Conservation (phyloP, 2,113 vertebrate species). For the Nematolebias whitei region DNA sequence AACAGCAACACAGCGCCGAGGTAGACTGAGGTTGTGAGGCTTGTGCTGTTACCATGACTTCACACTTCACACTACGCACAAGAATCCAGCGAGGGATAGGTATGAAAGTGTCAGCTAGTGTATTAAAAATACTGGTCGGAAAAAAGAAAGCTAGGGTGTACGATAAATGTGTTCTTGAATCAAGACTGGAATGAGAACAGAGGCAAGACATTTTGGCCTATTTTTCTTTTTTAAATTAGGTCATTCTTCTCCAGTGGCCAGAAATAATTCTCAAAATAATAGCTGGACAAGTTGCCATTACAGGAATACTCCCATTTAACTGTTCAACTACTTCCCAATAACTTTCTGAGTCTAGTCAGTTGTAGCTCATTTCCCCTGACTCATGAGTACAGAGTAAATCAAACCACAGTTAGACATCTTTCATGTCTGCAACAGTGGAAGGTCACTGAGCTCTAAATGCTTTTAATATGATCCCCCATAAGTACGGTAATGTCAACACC, state of each 20-base stretch:
- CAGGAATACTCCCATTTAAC: constrained; percentile 7
- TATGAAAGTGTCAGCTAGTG: constrained; percentile 3
- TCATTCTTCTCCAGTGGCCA: background rate
- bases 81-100: constrained; percentile 21
- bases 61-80: constrained; percentile 38
- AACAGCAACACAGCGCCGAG: constrained; percentile 48
- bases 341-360: constrained; percentile 30
- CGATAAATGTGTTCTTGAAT: background rate
- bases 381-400: constrained; percentile 18
- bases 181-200: background rate
- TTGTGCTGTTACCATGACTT: constrained; percentile 65
- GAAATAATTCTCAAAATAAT: background rate
- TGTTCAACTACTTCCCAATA: background rate
- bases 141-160: background rate
- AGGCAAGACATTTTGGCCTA: background rate
- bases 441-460: constrained; percentile 34
- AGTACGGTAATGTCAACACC: no score
- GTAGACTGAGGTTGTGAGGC: constrained; percentile 40
- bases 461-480: no score
- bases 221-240: background rate
- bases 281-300: background rate
- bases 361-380: constrained; percentile 54
- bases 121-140: background rate
- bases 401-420: constrained; percentile 29
- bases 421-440: constrained; percentile 13